Evolutionary conservation across 2,797 vertebrate species (phyloP), one percentile per base, ranked within the genome.

Genomic region (Pygocentrus nattereri): DNA sequence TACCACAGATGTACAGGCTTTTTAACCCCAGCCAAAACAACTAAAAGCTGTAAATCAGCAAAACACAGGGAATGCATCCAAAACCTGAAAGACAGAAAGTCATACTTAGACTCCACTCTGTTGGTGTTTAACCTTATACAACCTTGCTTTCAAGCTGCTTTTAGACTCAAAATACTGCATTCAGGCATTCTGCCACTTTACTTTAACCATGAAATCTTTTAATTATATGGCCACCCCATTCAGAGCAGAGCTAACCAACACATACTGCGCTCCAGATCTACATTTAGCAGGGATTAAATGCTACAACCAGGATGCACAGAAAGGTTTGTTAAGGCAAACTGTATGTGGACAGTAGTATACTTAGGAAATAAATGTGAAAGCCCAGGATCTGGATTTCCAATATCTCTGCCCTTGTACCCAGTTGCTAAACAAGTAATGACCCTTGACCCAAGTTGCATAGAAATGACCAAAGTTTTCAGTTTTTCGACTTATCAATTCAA

Each of bases 121-220:
- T 4, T 58, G 59, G 34, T 25, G 30, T 78, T 81, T 83, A 54
- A 79, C 71, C 68, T 82, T 82, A 82, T 84, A 86, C 34, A 79
- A 76, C 72, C 59, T 62, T 76, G 68, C 76, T 76, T 61, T 61
- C 41, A 81, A 79, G 59, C 54, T 30, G 73, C 56, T 72, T 79
- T 81, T 54, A 81, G 81, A 84, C 68, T 73, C 72, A 75, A 78
- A 23, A 69, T 75, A 80, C 79, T 67, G 67, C 38, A 67, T 16
- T 65, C 62, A 65, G 62, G 62, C 62, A 1, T 31, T 47, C 31
- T 65, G 62, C 83, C 79, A 83, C 79, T 74, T 78, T 38, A 64
- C 69, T 82, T 72, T 58, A 79, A 82, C 68, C 34, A 86, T 79
- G 61, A 82, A 76, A 82, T 31, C 49, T 47, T 73, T 76, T 31